Percentiles rank a stretch among this genome's conserved stretches.
Evolutionary conservation across 2,113 vertebrate species (phyloP).

Genomic region (Ammodytes dubius): DNA sequence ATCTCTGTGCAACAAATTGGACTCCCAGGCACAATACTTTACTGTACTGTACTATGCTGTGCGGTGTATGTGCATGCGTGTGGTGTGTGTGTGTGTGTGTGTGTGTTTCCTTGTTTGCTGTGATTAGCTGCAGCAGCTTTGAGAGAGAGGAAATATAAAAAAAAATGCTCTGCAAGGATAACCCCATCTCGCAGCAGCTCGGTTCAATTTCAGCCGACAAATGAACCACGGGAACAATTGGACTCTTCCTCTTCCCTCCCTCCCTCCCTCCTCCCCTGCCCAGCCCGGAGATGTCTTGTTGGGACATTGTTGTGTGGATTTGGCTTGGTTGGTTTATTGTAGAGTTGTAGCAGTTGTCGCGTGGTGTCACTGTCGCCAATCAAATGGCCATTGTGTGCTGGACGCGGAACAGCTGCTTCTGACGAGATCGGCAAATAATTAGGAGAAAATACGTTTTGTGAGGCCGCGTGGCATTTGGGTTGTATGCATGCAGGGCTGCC

Average conservation of each 20-base stretch:
- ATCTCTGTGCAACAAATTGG: constrained; percentile 62
- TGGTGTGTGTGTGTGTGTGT: constrained; percentile 19
- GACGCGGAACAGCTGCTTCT: constrained; percentile 61
- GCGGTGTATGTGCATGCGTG: constrained; percentile 29
- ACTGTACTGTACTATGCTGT: constrained; percentile 22
- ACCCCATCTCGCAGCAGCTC: constrained; percentile 8
- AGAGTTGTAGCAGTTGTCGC: constrained; percentile 3
- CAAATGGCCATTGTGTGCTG: constrained; percentile 41
- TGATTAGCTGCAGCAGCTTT: constrained; percentile 45
- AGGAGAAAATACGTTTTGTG: constrained; percentile 55
- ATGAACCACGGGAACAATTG: not conserved
- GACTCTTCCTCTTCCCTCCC: too few relatives aligned
- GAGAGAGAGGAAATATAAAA: not conserved
- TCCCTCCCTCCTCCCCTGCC: not conserved
- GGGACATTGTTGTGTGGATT: constrained; percentile 2
- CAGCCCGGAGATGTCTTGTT: constrained; percentile 24
- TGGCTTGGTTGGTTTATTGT: constrained; percentile 29
- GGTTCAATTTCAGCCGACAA: constrained; percentile 41
- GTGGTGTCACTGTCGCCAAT: constrained; percentile 49
- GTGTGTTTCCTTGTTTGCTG: constrained; percentile 36
- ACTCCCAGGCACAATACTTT: constrained; percentile 38
- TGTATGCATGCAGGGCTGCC: constrained; percentile 55
- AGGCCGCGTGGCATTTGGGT: constrained; percentile 68
- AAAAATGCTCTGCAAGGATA: constrained; percentile 27
- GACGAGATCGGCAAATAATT: constrained; percentile 65